Percentiles rank a stretch among this genome's conserved stretches.
Evolutionary conservation across 2,113 vertebrate species (phyloP).

Genomic region (Pithys albifrons): DNA sequence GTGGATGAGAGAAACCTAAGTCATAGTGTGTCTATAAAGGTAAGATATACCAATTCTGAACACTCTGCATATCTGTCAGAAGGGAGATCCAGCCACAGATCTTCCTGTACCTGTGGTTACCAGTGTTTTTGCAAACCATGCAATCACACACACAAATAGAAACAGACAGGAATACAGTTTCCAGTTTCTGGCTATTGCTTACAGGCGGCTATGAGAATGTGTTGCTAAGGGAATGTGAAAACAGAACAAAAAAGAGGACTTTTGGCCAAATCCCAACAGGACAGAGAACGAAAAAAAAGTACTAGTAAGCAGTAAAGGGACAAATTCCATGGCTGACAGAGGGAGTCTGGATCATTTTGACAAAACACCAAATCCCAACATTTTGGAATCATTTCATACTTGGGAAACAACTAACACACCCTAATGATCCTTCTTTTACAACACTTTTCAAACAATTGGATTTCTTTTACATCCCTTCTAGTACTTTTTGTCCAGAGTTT

Average conservation of each 20-base stretch:
- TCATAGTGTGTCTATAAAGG: neutral
- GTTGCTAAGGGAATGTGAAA: slow-evolving; percentile 56
- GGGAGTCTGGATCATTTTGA: neutral
- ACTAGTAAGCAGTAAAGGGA: neutral
- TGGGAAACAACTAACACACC: neutral
- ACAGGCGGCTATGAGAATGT: neutral
- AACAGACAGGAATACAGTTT: neutral
- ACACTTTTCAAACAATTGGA: neutral
- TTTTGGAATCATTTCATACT: neutral
- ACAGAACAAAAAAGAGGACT: slow-evolving; percentile 35
- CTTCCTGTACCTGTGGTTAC: neutral
- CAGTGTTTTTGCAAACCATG: neutral
- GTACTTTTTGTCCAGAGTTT: neutral
- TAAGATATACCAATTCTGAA: neutral
- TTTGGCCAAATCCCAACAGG: slow-evolving; percentile 20
- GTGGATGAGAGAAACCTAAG: neutral
- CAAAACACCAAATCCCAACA: neutral
- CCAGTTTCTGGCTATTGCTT: slow-evolving; percentile 15
- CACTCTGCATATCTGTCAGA: neutral
- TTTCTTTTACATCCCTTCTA: neutral
- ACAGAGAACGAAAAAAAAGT: neutral
- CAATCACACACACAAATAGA: neutral
- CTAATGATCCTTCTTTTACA: neutral
- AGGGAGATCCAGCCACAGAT: neutral
- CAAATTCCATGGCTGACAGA: neutral